These are phyloP conservation scores for Pectinophora gossypiella DNA, from an alignment of 1,140 invertebrate genomes.

Conservation along the genomic window DNA sequence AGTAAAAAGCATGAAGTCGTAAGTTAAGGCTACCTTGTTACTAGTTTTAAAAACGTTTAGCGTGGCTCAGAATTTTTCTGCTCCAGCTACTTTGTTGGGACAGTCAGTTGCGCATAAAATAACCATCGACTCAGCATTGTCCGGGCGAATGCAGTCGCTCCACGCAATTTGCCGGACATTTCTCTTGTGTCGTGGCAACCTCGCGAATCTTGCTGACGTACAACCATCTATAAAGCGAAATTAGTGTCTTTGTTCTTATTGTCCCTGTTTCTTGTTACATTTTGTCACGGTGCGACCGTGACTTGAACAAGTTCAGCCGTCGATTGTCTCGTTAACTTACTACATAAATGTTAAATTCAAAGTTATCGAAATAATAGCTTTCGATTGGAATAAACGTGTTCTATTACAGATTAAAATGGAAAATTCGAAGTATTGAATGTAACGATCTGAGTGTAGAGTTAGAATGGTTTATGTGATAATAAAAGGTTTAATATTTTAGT, in stretches of 20 bases:
- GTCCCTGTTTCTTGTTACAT: constrained; percentile 12
- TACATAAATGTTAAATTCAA: constrained; percentile 25
- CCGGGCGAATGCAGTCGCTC: constrained; percentile 35
- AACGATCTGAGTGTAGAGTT: too few relatives aligned
- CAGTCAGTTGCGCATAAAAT: constrained; percentile 48
- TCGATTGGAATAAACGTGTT: constrained; percentile 6
- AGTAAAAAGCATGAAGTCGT: neutral
- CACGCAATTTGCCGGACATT: constrained; percentile 63
- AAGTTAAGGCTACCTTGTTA: constrained; percentile 9
- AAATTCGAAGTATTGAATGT: too few relatives aligned
- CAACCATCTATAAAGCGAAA: constrained; percentile 54
- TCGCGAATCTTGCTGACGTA: constrained; percentile 49
- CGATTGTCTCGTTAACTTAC: constrained; percentile 41
- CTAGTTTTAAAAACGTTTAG: constrained; percentile 15
- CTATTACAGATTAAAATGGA: neutral
- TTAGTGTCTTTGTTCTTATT: constrained; percentile 50
- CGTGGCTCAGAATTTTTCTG: constrained; percentile 21
- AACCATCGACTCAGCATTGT: constrained; percentile 49
- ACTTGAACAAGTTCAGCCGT: too few relatives aligned
- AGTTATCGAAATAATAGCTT: constrained; percentile 15
- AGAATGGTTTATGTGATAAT: neutral
- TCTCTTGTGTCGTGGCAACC: constrained; percentile 53
- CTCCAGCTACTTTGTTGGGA: constrained; percentile 28
- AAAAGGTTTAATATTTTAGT: constrained; percentile 8
- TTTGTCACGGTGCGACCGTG: constrained; percentile 18